Evolutionary conservation across 2,888 invertebrate species (phyloP).

Genomic region (Melangyna quadrimaculata): DNA sequence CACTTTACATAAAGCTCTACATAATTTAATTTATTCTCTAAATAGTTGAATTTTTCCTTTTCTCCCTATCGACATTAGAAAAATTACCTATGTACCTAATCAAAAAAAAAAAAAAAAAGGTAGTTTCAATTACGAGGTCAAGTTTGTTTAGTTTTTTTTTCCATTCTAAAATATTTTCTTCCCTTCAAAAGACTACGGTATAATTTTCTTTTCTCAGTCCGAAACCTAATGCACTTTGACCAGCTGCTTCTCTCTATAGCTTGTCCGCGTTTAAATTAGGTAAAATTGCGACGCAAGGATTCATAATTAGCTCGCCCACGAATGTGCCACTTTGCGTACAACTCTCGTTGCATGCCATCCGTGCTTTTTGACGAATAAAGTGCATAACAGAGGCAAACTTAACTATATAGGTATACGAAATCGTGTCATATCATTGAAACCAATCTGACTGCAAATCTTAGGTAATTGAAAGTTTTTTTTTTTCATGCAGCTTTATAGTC

Average conservation of each 20-base stretch:
- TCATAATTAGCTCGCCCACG: constrained; percentile 60
- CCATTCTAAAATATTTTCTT: background rate
- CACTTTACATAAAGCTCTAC: no score
- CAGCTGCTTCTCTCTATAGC: background rate
- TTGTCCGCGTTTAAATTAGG: constrained; percentile 39
- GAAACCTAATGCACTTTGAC: constrained; percentile 24
- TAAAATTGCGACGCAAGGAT: constrained; percentile 50
- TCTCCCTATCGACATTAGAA: no score
- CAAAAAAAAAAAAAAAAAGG: background rate
- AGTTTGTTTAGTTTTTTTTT: background rate
- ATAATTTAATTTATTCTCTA: no score
- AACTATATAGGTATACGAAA: constrained; percentile 30
- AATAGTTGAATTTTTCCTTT: no score
- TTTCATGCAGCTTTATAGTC: background rate
- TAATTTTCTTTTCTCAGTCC: background rate
- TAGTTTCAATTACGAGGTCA: background rate
- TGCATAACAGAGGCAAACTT: constrained; percentile 32
- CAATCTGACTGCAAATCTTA: constrained; percentile 61
- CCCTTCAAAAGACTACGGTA: background rate
- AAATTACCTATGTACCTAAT: no score
- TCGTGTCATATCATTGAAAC: constrained; percentile 69
- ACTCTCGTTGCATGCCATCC: constrained; percentile 5
- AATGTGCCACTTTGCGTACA: constrained; percentile 34
- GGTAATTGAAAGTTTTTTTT: constrained; percentile 47
- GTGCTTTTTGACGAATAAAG: constrained; percentile 35